These are phyloP conservation scores for Galerucella nymphaeae DNA, from an alignment of 2,888 invertebrate genomes.

Conservation along the genomic window DNA sequence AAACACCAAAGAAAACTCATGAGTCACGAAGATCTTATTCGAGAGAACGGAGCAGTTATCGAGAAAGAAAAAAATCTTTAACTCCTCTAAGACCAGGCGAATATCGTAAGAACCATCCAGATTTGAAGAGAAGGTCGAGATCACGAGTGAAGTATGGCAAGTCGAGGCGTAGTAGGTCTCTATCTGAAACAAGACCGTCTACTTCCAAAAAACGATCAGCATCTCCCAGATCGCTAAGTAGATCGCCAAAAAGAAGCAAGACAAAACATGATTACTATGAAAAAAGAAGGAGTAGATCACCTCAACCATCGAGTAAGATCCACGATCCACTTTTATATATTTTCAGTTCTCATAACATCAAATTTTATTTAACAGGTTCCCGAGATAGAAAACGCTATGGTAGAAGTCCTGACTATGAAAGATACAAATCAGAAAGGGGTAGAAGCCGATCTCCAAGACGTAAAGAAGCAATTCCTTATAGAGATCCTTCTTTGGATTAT, in stretches of 20 bases:
- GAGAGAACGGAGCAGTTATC: constrained; percentile 14
- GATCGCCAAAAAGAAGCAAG: constrained; percentile 3
- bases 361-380: not conserved
- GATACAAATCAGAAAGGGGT: constrained; percentile 19
- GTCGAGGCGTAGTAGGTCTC: constrained; percentile 22
- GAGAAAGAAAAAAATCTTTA: constrained; percentile 31
- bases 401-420: constrained; percentile 9
- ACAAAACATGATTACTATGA: constrained; percentile 7
- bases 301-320: not conserved
- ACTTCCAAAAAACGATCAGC: constrained; percentile 7
- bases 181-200: not conserved
- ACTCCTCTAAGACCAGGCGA: constrained; percentile 46
- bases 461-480: constrained; percentile 29
- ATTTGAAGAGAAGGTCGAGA: constrained; percentile 31
- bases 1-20: constrained; percentile 7
- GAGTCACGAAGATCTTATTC: constrained; percentile 7
- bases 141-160: constrained; percentile 17
- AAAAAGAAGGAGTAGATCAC: constrained; percentile 9
- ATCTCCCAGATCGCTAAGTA: not conserved
- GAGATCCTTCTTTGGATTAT: constrained; percentile 22
- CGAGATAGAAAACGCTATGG: constrained; percentile 1
- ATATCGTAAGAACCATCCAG: constrained; percentile 45
- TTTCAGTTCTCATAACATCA: too few species aligned
- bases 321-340: too few species aligned
- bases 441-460: constrained; percentile 28